Evolutionary conservation across 1,140 invertebrate genomes (phyloP), one percentile per base, ranked within the genome.

Genomic region (Drosophila ficusphila): DNA sequence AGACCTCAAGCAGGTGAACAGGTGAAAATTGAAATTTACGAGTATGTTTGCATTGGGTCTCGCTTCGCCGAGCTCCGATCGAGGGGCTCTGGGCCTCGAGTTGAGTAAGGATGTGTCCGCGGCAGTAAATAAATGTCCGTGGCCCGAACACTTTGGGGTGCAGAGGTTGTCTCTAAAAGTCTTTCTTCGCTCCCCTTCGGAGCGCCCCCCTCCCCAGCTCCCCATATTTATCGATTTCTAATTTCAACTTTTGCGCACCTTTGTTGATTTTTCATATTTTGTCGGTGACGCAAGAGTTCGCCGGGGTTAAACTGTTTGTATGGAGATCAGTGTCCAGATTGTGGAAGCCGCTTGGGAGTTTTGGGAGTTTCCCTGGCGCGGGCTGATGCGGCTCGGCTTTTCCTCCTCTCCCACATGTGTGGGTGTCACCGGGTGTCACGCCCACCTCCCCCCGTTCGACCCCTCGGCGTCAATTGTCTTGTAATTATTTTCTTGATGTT

Each of bases 1-100:
- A 72, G 46, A 60, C 44, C 27, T 64, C 34, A 31, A 69, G 49
- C 76, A 76, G 81, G 81, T 76, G 81, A 76, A 53, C 76, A 76
- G 81, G 81, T 76, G 81, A 76, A 79, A 85, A 86, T 76, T 64
- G 19, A 73, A 72, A 85, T 85, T 85, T 86, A n/a, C n/a, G n/a
- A n/a, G n/a, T n/a, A 85, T 86, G 79, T 41, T 72, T 49, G 60
- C n/a, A 21, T 8, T 53, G 69, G 27, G 38, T 39, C 56, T 34
- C 25, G 25, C n/a, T 56, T 41, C 9, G 18, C n/a, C n/a, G n/a
- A n/a, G n/a, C 0, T 41, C 11, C 8, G 8, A 2, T 14, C n/a
- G 19, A 8, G 41, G n/a, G 7, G 23, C 42, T 27, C 12, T 11
- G 11, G 12, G 14, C 7, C 7, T 16, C 16, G 7, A 42, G 33